Evolutionary conservation across 2,797 vertebrate genomes (phyloP).

Genomic region (Sebastes steindachneri): DNA sequence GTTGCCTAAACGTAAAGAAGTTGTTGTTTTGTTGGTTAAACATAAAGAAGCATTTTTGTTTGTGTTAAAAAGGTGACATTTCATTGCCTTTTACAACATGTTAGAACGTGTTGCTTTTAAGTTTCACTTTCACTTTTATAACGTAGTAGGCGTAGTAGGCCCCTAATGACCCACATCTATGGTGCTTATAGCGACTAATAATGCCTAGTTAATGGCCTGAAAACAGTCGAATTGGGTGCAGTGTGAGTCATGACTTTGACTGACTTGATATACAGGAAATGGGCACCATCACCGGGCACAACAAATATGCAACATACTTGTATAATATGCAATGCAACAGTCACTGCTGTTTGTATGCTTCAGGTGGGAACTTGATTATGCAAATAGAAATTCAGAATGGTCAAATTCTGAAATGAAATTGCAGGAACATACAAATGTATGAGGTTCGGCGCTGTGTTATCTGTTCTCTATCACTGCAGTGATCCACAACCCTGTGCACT

Average conservation of each 20-base stretch:
- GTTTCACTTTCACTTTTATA: no score
- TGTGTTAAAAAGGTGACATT: no score
- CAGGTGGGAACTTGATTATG: background rate
- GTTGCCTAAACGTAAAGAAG: no score
- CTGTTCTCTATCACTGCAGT: background rate
- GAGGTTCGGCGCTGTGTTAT: background rate
- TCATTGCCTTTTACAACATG: no score
- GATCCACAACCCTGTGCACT: constrained; percentile 3
- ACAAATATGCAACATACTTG: background rate
- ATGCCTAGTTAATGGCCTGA: no score
- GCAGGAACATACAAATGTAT: background rate
- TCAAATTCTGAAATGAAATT: background rate
- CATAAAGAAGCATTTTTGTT: no score
- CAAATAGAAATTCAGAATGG: background rate
- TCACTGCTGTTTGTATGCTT: background rate
- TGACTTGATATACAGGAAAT: background rate
- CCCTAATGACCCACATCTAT: no score
- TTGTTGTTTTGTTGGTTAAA: no score
- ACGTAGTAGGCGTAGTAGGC: no score
- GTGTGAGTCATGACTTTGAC: background rate
- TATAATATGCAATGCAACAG: background rate
- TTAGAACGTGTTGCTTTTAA: no score
- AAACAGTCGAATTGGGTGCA: no score
- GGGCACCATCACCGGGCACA: background rate
- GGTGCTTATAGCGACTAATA: no score